These are phyloP conservation scores for Leptinotarsa peninsularis DNA, from an alignment of 2,888 invertebrate species.

Conservation along the genomic window DNA sequence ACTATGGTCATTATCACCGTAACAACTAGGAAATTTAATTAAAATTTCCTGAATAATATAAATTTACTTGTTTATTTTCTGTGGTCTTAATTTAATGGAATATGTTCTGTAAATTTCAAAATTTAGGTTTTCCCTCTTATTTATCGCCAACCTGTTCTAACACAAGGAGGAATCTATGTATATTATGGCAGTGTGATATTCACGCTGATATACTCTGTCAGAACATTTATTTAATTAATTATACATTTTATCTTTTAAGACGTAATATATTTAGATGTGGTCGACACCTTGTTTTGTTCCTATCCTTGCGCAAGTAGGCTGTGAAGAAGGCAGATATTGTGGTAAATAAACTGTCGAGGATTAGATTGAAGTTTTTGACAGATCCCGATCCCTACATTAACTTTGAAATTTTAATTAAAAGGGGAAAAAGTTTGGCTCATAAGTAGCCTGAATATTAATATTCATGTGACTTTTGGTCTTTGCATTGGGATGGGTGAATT, in stretches of 20 bases:
- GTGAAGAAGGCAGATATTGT: slow-evolving; percentile 8
- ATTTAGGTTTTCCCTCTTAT: slow-evolving; percentile 17
- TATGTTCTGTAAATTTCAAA: background rate
- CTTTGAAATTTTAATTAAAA: background rate
- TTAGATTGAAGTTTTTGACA: slow-evolving; percentile 1
- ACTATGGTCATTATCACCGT: no score
- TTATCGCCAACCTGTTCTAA: slow-evolving; percentile 33
- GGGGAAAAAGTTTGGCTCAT: background rate
- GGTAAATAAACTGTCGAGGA: slow-evolving; percentile 10
- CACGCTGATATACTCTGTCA: slow-evolving; percentile 46
- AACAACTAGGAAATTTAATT: no score
- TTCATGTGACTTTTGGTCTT: background rate
- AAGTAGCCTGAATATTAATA: background rate
- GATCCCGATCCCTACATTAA: background rate
- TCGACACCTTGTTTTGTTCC: slow-evolving; percentile 62
- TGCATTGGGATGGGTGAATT: background rate
- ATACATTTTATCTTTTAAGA: slow-evolving; percentile 24
- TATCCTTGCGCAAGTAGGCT: slow-evolving; percentile 49
- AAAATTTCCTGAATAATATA: no score
- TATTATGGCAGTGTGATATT: slow-evolving; percentile 53
- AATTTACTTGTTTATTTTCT: no score
- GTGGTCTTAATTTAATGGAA: no score
- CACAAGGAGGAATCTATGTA: slow-evolving; percentile 29
- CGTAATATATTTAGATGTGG: slow-evolving; percentile 50
- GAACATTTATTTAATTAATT: slow-evolving; percentile 20